Evolutionary conservation across 2,113 vertebrate species (phyloP), one percentile per base, ranked within the genome.

Genomic region (Hippocampus guttulatus): DNA sequence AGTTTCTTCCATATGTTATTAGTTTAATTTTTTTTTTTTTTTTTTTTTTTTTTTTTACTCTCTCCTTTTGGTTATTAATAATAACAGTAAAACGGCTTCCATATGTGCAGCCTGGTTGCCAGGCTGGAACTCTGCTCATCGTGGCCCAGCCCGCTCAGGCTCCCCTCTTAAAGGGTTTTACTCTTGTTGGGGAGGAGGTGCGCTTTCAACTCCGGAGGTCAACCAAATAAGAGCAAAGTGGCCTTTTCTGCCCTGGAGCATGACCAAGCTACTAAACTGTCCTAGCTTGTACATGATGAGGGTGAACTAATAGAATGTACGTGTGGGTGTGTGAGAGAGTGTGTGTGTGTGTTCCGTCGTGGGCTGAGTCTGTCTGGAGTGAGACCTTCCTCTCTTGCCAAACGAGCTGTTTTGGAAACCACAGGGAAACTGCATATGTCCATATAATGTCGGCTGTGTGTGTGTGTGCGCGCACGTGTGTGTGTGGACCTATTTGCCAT

Each of bases 31-130:
- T 33, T 33, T 33, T 87, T 87, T 88, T 33, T 33, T 33, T 87
- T 87, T 88, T 38, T 38, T 33, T 68, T 65, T 84, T 76, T 52
- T 73, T 63, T 63, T 52, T 57, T 52, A 40, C 52, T n/a, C 49
- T 68, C 67, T 27, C 64, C 43, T 82, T 80, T 70, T n/a, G 71
- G 85, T 91, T 92, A 89, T 92, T 92, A 92, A 89, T 92, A 93
- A 91, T 91, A 92, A 91, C 89, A 91, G 80, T 83, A 84, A 90
- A 92, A 92, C 90, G 66, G 83, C 78, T 92, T 91, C 91, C 92
- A 93, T 90, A 92, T 93, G 92, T 87, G 81, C 75, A 73, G 84
- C 81, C 88, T 87, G 87, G 77, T 87, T 81, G 81, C 88, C 84
- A 88, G 86, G 84, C 85, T 87, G 84, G 82, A 81, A 75, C 84